These are phyloP conservation scores for Eilema griseolum DNA, from an alignment of 2,888 invertebrate genomes.

Conservation along the genomic window DNA sequence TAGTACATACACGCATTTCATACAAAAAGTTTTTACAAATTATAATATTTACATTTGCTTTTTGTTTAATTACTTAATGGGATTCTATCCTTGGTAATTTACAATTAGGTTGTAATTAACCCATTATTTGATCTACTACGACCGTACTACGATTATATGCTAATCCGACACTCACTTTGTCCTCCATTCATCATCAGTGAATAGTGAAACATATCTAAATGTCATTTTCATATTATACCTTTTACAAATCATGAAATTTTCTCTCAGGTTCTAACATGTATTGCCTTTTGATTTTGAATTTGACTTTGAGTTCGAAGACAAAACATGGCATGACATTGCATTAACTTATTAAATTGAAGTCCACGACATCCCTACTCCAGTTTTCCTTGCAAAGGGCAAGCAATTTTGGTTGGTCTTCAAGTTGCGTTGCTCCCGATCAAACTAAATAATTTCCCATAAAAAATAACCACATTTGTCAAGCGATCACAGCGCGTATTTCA, in stretches of 20 bases:
- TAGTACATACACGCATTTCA: background rate
- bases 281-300: background rate
- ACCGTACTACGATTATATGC: background rate
- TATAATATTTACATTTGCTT: background rate
- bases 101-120: slow-evolving; percentile 3
- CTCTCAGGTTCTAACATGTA: no score
- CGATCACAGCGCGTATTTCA: no score
- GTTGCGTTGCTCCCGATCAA: no score
- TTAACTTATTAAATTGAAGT: no score
- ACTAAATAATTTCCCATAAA: no score
- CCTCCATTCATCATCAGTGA: background rate
- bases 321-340: background rate
- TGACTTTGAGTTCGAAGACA: background rate
- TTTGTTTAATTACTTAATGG: background rate
- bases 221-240: background rate
- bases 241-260: background rate
- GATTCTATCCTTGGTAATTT: background rate
- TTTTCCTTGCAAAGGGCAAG: no score
- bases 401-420: no score
- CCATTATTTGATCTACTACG: background rate
- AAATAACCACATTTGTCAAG: no score
- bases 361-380: no score
- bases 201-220: background rate
- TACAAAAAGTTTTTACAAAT: background rate
- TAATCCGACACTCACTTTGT: background rate